These are phyloP conservation scores for Scarus forsteni DNA, from an alignment of 2,797 vertebrate species.

Conservation along the genomic window DNA sequence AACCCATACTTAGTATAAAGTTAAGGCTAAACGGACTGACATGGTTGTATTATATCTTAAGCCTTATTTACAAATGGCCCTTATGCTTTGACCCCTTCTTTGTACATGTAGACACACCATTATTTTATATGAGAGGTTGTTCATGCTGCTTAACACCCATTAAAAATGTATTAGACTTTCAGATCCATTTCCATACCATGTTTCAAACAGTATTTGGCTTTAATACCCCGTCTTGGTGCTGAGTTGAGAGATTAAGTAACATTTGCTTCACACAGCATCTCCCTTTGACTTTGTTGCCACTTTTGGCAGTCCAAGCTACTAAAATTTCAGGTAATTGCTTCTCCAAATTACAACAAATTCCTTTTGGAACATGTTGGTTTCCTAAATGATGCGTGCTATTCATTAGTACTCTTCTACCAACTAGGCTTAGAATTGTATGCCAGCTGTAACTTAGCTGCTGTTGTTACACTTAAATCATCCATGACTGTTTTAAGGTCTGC, in stretches of 20 bases:
- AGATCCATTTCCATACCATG: conserved; percentile 9
- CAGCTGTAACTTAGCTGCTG: conserved; percentile 34
- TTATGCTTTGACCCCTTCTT: too few species aligned
- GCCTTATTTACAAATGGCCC: too few species aligned
- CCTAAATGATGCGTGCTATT: conserved; percentile 9
- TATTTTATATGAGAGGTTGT: not conserved
- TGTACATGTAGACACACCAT: not conserved
- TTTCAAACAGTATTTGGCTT: conserved; percentile 27
- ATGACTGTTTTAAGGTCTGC: conserved; percentile 13
- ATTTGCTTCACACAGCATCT: not conserved
- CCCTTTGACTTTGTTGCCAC: conserved; percentile 26
- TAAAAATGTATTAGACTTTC: not conserved
- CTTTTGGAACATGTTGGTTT: conserved; percentile 28
- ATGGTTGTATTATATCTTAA: too few species aligned
- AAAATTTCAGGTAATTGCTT: not conserved
- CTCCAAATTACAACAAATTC: conserved; percentile 8
- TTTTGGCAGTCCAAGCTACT: conserved; percentile 11
- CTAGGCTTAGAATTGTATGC: conserved; percentile 3
- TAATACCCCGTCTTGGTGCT: conserved; percentile 7
- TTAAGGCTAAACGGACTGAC: too few species aligned
- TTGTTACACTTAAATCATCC: conserved; percentile 1
- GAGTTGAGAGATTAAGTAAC: conserved; percentile 9
- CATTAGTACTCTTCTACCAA: conserved; percentile 14
- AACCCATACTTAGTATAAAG: too few species aligned
- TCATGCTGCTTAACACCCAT: conserved; percentile 1